Conservation (phyloP, 2,113 vertebrate genomes). For the Chlorodrepanis virens region DNA sequence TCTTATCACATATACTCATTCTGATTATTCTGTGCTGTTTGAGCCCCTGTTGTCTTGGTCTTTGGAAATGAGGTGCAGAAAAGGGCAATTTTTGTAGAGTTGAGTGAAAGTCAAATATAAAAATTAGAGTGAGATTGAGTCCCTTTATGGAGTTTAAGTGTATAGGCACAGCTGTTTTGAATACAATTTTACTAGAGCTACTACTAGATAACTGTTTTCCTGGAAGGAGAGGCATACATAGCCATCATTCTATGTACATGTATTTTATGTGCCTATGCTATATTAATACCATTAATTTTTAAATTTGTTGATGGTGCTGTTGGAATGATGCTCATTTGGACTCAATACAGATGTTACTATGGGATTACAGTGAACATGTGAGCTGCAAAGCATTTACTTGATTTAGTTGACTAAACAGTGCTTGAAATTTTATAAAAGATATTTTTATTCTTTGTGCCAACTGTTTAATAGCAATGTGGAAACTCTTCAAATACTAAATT, state of each 20-base stretch:
- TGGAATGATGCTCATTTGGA: background rate
- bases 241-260: background rate
- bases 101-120: background rate
- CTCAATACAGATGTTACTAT: background rate
- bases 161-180: background rate
- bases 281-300: background rate
- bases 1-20: background rate
- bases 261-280: background rate
- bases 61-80: background rate
- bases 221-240: background rate
- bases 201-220: background rate
- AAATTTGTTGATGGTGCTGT: background rate
- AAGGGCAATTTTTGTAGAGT: background rate
- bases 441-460: background rate
- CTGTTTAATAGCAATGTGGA: conserved; percentile 16
- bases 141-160: background rate
- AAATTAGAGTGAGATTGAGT: background rate
- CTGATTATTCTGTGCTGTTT: background rate
- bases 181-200: background rate
- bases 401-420: conserved; percentile 35
- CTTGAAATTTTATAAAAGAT: conserved; percentile 2
- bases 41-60: accelerated
- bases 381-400: conserved; percentile 1
- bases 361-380: background rate
- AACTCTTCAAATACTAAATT: conserved; percentile 28